Conservation (phyloP, 2,888 invertebrate species). For the Odontothrips loti region DNA sequence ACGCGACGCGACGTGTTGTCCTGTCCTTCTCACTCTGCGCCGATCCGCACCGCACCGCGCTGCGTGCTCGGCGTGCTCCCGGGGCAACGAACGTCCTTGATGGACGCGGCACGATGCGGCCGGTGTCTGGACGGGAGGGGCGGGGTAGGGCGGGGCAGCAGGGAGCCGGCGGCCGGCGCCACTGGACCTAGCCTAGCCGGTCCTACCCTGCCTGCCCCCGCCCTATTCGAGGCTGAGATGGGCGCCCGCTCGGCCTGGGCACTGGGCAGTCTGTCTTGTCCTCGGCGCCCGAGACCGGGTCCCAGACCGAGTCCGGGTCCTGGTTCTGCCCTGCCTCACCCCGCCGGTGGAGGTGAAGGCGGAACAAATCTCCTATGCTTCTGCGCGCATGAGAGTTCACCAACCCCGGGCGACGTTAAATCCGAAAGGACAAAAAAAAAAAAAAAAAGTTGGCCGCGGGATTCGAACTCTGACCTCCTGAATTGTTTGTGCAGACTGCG, state of each 20-base stretch:
- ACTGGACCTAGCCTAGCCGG: neutral
- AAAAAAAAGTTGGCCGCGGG: neutral
- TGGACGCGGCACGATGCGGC: neutral
- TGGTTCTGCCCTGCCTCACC: neutral
- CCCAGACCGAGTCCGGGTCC: neutral
- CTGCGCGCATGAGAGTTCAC: no score
- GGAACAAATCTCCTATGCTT: no score
- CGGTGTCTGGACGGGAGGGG: neutral
- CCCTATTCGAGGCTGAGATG: no score
- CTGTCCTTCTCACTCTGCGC: no score
- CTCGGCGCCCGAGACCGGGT: neutral
- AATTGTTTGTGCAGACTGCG: no score
- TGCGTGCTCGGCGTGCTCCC: no score
- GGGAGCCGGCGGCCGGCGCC: neutral
- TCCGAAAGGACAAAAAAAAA: neutral
- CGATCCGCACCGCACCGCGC: no score
- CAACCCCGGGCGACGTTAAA: no score
- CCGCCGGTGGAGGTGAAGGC: neutral
- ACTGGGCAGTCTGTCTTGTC: no score
- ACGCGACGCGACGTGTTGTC: no score
- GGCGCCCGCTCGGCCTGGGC: no score
- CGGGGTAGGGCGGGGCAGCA: neutral
- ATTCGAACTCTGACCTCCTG: neutral
- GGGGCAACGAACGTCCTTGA: slow-evolving; percentile 15
- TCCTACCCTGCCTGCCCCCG: no score